Evolutionary conservation across 2,113 vertebrate genomes (phyloP).

Genomic region (Petroica traversi): DNA sequence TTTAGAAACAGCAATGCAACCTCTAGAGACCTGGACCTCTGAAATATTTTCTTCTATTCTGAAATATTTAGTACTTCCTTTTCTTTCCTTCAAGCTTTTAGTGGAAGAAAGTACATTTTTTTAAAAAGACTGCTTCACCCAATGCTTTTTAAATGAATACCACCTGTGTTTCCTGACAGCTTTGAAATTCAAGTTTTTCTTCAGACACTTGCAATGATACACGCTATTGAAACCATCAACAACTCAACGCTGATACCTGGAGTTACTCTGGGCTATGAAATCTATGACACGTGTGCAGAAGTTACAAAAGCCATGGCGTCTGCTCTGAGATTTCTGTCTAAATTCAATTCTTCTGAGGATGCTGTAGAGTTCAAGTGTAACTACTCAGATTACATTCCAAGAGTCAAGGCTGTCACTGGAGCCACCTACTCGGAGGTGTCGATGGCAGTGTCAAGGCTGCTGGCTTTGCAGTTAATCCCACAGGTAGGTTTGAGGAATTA

Average conservation of each 20-base stretch:
- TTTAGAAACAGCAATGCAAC: background rate
- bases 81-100: background rate
- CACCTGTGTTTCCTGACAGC: constrained; percentile 63
- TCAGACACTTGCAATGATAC: constrained; percentile 82
- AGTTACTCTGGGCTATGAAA: constrained; percentile 84
- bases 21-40: background rate
- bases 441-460: constrained; percentile 80
- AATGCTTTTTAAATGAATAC: background rate
- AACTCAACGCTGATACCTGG: constrained; percentile 75
- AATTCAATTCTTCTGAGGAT: constrained; percentile 52
- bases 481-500: constrained; percentile 72
- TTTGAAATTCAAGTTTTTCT: constrained; percentile 73
- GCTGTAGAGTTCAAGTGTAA: constrained; percentile 54
- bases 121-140: background rate
- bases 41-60: background rate
- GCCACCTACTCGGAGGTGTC: constrained; percentile 81
- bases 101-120: background rate
- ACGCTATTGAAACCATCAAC: constrained; percentile 82
- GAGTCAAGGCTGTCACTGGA: constrained; percentile 79
- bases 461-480: constrained; percentile 85
- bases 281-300: constrained; percentile 85
- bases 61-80: background rate
- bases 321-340: constrained; percentile 72
- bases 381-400: constrained; percentile 62
- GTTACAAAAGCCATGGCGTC: constrained; percentile 81